A percentile compares a stretch with the other conserved stretches of the same genome.
Conservation (phyloP, 2,888 invertebrate genomes). For the Trichogramma evanescens region DNA sequence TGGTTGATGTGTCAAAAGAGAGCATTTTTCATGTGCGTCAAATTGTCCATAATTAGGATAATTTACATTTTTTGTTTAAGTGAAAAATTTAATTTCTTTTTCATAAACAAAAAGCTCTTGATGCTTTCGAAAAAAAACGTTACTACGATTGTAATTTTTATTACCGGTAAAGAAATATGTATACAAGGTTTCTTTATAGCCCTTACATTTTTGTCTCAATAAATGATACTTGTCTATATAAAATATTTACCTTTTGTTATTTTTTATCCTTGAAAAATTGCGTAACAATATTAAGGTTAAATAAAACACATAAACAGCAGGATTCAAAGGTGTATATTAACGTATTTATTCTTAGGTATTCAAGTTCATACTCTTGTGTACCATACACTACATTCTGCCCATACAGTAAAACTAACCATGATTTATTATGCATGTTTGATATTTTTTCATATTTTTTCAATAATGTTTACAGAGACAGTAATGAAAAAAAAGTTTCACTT, state of each 20-base stretch:
- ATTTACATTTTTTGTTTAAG: too few relatives aligned
- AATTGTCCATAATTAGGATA: too few relatives aligned
- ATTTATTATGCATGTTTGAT: neutral
- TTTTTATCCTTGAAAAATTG: neutral
- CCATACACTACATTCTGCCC: slow-evolving; percentile 21
- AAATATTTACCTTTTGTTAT: neutral
- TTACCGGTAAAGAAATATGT: slow-evolving; percentile 29
- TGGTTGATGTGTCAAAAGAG: too few relatives aligned
- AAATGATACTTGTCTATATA: slow-evolving; percentile 35
- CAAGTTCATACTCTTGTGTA: slow-evolving; percentile 30
- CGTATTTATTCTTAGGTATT: slow-evolving; percentile 29
- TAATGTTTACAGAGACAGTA: too few relatives aligned
- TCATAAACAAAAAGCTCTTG: slow-evolving; percentile 19
- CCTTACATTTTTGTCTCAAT: slow-evolving; percentile 40
- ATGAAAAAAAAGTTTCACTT: too few relatives aligned
- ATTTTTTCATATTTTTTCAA: slow-evolving; percentile 2
- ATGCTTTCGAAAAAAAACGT: slow-evolving; percentile 35
- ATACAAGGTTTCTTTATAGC: slow-evolving; percentile 40
- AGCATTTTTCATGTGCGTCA: too few relatives aligned
- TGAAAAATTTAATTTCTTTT: neutral
- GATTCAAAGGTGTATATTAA: slow-evolving; percentile 24
- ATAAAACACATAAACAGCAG: slow-evolving; percentile 9
- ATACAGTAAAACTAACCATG: slow-evolving; percentile 8
- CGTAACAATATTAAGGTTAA: neutral
- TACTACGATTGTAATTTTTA: slow-evolving; percentile 35